Evolutionary conservation across 2,113 vertebrate genomes (phyloP).

Genomic region (Carassius gibelio): DNA sequence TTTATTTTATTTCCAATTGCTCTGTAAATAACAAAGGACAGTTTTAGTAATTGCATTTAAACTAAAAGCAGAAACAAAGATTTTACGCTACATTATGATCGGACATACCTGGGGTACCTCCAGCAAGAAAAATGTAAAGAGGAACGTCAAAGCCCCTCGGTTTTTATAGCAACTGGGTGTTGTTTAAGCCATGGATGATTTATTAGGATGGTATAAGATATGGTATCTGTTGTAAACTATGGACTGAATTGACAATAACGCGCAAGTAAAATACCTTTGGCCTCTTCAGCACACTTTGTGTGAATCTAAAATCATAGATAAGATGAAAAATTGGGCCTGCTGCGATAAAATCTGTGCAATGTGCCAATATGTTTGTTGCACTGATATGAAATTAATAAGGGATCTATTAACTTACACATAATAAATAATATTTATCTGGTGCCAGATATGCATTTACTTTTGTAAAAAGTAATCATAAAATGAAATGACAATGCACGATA

Average conservation of each 20-base stretch:
- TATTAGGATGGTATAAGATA: constrained; percentile 48
- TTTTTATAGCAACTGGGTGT: constrained; percentile 34
- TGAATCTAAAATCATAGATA: background rate
- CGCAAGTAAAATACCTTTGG: constrained; percentile 36
- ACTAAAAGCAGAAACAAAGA: background rate
- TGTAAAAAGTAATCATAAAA: background rate
- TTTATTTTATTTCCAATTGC: background rate
- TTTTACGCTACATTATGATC: background rate
- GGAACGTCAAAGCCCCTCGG: background rate
- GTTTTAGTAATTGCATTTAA: background rate
- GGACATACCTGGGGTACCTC: constrained; percentile 31
- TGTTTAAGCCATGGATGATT: background rate
- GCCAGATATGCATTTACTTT: background rate
- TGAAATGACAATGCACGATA: background rate
- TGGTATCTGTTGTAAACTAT: constrained; percentile 53
- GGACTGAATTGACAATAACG: constrained; percentile 33
- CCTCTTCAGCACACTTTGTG: background rate
- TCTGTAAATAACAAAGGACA: background rate
- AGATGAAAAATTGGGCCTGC: constrained; percentile 1
- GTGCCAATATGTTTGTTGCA: background rate
- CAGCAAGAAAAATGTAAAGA: background rate
- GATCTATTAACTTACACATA: background rate
- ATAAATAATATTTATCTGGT: no score
- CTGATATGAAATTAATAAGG: background rate
- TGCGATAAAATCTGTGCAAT: constrained; percentile 1